Evolutionary conservation across 2,797 vertebrate genomes (phyloP).

Genomic region (Chelmon rostratus): DNA sequence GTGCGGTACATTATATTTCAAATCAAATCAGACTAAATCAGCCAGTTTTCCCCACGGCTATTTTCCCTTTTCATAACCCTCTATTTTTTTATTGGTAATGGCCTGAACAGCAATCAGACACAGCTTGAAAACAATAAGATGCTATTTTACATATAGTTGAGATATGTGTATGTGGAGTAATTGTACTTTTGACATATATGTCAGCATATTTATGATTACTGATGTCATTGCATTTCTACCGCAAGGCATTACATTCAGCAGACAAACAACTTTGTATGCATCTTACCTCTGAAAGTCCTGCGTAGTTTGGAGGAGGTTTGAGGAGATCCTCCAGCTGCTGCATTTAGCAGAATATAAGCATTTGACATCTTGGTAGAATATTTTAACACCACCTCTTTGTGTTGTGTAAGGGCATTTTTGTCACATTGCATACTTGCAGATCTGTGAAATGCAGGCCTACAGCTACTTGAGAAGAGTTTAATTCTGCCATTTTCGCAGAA

Average conservation of each 20-base stretch:
- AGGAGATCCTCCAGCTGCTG: neutral
- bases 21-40: conserved; percentile 71
- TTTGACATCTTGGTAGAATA: conserved; percentile 15
- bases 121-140: neutral
- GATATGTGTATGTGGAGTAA: neutral
- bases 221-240: neutral
- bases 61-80: conserved; percentile 49
- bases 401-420: conserved; percentile 19
- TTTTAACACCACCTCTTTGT: conserved; percentile 22
- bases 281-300: neutral
- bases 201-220: neutral
- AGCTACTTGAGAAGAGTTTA: neutral
- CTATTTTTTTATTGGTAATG: conserved; percentile 34
- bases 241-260: neutral
- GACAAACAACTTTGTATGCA: neutral
- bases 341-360: neutral
- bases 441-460: neutral
- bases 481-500: conserved; percentile 83
- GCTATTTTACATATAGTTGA: conserved; percentile 3
- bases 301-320: conserved; percentile 17
- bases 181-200: neutral
- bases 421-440: conserved; percentile 1
- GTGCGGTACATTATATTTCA: conserved; percentile 58
- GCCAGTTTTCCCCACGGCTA: conserved; percentile 33
- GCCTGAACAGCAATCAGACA: conserved; percentile 30